Base-by-base conservation (phyloP, 2,888 invertebrate genomes). In the Cryptus armator region DNA sequence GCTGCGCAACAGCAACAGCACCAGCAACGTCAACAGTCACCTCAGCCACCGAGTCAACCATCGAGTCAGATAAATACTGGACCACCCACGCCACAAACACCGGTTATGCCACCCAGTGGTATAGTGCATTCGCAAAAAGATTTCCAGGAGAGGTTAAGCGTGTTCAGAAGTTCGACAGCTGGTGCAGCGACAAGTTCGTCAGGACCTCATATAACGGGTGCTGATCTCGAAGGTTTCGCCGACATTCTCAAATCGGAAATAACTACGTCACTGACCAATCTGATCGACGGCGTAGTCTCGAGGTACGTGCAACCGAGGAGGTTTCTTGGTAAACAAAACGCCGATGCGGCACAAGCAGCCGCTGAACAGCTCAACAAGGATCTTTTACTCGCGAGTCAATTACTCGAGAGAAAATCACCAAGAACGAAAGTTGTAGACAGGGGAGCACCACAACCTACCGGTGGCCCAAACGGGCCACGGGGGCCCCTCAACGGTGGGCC, bases 221-320 rank as follows among this genome's bases (percentile, higher is more conserved):
- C 97, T 3, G 98, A 98, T 91, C 95, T 98, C 7, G 98, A 98
- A 92, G 97, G 97, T 76, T 95, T 99, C 72, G 98, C 98, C n/a
- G 98, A 98, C 91, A 96, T 97, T 78, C 95, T 99, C 5, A 99
- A 99, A 94, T 96, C 96, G 74, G 99, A 99, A 95, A 97, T 99
- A 88, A 97, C 97, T 32, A 96, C 97, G 51, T 97, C 97, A 0
- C 94, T 99, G 64, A 96, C 97, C 19, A 97, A 96, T 88, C 95
- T 98, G 64, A 97, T 99, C 88, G 99, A 99, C 94, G 97, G 97
- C 24, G 97, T 98, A 84, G 96, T 99, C 85, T 96, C 97, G 43
- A 96, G 97, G 89, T 98, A 97, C 92, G 96, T 97, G 85, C 97
- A 98, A 89, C 97, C 98, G 93, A 95, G 97, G 86, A 95, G 97